phyloP scores from a whole-genome alignment of 1,140 invertebrate genomes.

The Choristoneura fumiferana region DNA sequence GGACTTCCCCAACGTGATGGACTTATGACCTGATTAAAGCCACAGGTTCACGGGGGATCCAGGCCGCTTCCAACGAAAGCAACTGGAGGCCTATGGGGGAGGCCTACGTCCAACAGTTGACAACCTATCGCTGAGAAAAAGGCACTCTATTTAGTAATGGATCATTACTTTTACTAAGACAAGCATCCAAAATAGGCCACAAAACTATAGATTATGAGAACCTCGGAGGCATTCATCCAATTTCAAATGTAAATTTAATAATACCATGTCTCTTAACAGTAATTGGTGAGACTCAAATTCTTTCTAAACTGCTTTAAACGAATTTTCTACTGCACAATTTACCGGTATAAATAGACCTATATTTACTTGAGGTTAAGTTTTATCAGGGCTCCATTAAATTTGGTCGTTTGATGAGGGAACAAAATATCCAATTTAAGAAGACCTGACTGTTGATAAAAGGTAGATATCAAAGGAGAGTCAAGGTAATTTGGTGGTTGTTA shows the following conservation, averaged over 20 bases:
- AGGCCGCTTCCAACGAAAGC: too few relatives aligned
- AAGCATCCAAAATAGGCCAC: not conserved
- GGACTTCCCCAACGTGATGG: too few relatives aligned
- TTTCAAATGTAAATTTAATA: conserved; percentile 31
- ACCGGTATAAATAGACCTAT: not conserved
- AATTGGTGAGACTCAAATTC: conserved; percentile 37
- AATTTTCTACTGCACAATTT: conserved; percentile 34
- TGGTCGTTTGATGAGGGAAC: conserved; percentile 22
- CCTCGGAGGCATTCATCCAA: conserved; percentile 13
- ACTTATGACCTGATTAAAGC: too few relatives aligned
- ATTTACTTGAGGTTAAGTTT: not conserved
- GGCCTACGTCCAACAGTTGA: too few relatives aligned
- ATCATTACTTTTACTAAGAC: not conserved
- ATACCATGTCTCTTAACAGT: conserved; percentile 35
- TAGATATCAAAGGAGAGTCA: conserved; percentile 1
- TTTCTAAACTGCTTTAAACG: conserved; percentile 43
- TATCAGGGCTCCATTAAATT: not conserved
- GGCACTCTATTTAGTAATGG: not conserved
- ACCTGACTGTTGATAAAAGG: not conserved
- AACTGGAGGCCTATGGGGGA: too few relatives aligned
- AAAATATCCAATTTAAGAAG: conserved; percentile 22
- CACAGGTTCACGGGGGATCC: too few relatives aligned
- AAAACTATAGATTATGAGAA: conserved; percentile 9
- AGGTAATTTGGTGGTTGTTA: conserved; percentile 20
- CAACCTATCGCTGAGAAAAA: too few relatives aligned